These are phyloP conservation scores for Archivesica marissinica DNA, from an alignment of 1,140 invertebrate genomes.

Conservation along the genomic window DNA sequence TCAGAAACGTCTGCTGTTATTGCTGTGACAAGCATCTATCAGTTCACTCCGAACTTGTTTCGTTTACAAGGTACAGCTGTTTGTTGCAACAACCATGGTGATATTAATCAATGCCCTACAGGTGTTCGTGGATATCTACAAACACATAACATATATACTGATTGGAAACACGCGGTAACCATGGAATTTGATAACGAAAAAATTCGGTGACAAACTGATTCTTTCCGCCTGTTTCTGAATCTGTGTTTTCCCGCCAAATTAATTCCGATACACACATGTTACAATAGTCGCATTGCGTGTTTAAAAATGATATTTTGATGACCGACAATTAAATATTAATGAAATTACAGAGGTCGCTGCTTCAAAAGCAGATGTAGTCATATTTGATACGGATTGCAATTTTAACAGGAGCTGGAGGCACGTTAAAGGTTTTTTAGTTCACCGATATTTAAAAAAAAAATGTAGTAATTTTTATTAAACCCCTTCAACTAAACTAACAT, in stretches of 20 bases:
- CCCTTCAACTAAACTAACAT: too few relatives aligned
- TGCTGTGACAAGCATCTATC: neutral
- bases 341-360: neutral
- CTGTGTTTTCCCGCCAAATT: conserved; percentile 30
- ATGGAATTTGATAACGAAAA: neutral
- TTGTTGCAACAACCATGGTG: neutral
- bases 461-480: too few relatives aligned
- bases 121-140: neutral
- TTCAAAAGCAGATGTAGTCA: conserved; percentile 13
- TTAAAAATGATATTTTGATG: neutral
- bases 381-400: neutral
- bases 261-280: neutral
- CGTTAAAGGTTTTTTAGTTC: neutral
- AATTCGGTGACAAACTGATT: neutral
- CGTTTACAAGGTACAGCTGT: neutral
- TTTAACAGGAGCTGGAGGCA: neutral
- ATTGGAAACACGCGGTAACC: neutral
- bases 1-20: neutral
- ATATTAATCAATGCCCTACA: neutral
- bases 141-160: neutral
- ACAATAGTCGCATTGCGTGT: neutral
- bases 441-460: too few relatives aligned
- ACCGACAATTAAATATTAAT: conserved; percentile 17
- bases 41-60: neutral
- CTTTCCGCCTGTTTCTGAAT: neutral